Conservation (phyloP, 2,113 vertebrate genomes). For the Psammodynastes pulverulentus region DNA sequence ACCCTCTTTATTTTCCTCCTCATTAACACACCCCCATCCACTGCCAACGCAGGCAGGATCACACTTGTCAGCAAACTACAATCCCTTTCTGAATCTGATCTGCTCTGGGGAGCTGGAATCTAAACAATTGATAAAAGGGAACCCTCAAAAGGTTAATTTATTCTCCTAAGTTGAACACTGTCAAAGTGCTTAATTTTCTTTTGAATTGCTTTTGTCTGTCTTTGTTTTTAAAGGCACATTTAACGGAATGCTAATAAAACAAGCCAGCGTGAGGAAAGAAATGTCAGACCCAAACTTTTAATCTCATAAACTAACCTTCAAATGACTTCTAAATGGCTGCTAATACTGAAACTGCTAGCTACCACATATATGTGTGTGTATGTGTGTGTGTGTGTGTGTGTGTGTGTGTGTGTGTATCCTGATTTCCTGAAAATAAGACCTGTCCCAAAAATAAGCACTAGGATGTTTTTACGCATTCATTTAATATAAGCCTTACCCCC, state of each 20-base stretch:
- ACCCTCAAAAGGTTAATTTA: not conserved
- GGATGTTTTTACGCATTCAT: too few species aligned
- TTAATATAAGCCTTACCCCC: too few species aligned
- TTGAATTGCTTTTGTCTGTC: not conserved
- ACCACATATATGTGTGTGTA: too few species aligned
- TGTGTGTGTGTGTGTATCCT: too few species aligned
- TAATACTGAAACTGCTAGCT: constrained; percentile 29
- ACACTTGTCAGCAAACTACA: not conserved
- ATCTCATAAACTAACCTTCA: constrained; percentile 52
- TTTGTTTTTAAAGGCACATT: not conserved
- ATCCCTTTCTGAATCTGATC: not conserved
- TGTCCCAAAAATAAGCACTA: too few species aligned
- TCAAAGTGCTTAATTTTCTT: not conserved
- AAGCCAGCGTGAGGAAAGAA: constrained; percentile 7
- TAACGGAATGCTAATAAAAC: constrained; percentile 17
- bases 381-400: too few species aligned
- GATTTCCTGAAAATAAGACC: too few species aligned
- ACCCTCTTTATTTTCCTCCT: not conserved
- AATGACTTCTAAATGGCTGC: constrained; percentile 53
- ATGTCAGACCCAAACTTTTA: constrained; percentile 37
- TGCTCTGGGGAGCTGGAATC: not conserved
- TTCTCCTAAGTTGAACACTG: not conserved
- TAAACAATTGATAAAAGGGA: not conserved
- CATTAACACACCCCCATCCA: not conserved
- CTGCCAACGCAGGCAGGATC: not conserved